Evolutionary conservation across 2,888 invertebrate species (phyloP), one percentile per base, ranked within the genome.

Genomic region (Aromia moschata): DNA sequence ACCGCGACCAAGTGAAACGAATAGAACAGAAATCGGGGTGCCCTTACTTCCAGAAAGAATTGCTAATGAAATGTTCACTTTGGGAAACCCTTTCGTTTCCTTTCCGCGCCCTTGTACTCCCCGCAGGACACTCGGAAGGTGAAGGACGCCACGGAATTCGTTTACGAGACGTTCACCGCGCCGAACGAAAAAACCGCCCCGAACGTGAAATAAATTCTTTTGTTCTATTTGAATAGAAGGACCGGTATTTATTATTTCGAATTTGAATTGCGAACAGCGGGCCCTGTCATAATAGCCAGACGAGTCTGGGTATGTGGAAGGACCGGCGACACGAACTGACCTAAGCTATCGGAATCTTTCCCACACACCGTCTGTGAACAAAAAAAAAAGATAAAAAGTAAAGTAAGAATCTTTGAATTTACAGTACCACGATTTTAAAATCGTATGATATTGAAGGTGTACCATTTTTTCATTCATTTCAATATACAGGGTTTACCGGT

Each of bases 181-280:
- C 25, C 25, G 25, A 25, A 25, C 44, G 25, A n/a, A 43, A 45
- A 18, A 56, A 56, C 57, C 10, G 17, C 38, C 46, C 30, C 41
- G 47, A 46, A 25, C 25, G 4, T 3, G 41, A 41, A 25, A 53
- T 46, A 47, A 20, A 25, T 25, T 38, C 53, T 46, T 58, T 58
- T 58, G 25, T 58, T 11, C 58, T 25, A 18, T 45, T 20, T 41
- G 47, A 41, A 53, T 37, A n/a, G n/a, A 44, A 46, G 45, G 31
- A 53, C 58, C 58, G 58, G 58, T 53, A 41, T 33, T n/a, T 47
- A 46, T 58, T 45, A 53, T 53, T 47, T 47, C 41, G 31, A 45
- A 46, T 30, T 41, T 47, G 53, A 58, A 58, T 46, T 12, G 40
- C 41, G 53, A 20, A 33, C 37, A 47, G 47, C 20, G 14, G 36